Percentiles rank a stretch among this genome's conserved stretches.
phyloP scores from a whole-genome alignment of 1,140 invertebrate species.

The Drosophila orena region DNA sequence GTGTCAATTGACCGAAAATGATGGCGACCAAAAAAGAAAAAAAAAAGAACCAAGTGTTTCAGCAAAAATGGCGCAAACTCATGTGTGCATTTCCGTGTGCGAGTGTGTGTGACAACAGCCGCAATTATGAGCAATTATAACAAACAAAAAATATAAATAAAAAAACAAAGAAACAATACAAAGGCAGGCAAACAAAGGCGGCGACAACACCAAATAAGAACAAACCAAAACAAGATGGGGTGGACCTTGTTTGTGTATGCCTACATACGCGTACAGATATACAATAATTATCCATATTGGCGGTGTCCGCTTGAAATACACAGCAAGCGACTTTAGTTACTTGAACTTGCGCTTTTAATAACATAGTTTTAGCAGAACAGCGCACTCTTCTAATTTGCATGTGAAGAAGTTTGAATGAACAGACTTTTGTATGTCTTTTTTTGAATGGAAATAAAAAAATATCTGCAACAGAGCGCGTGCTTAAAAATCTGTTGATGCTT shows the following conservation, averaged over 20 bases:
- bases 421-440: too few species aligned
- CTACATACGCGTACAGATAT: background rate
- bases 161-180: constrained; percentile 36
- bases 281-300: constrained; percentile 40
- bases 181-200: constrained; percentile 48
- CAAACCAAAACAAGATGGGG: constrained; percentile 29
- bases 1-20: constrained; percentile 78
- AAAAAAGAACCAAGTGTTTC: constrained; percentile 23
- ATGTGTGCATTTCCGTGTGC: constrained; percentile 14
- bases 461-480: background rate
- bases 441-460: background rate
- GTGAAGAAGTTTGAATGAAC: too few species aligned
- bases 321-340: too few species aligned
- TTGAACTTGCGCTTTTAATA: too few species aligned
- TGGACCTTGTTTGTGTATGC: constrained; percentile 38
- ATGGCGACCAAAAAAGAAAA: constrained; percentile 62
- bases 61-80: constrained; percentile 69
- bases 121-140: constrained; percentile 81
- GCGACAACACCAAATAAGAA: constrained; percentile 19
- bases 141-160: constrained; percentile 16
- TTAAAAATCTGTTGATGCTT: background rate
- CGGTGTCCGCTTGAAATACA: constrained; percentile 10
- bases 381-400: background rate
- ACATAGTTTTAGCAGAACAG: background rate
- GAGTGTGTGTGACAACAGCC: constrained; percentile 44